Evolutionary conservation across 2,797 vertebrate genomes (phyloP).

Genomic region (Tapirus indicus): DNA sequence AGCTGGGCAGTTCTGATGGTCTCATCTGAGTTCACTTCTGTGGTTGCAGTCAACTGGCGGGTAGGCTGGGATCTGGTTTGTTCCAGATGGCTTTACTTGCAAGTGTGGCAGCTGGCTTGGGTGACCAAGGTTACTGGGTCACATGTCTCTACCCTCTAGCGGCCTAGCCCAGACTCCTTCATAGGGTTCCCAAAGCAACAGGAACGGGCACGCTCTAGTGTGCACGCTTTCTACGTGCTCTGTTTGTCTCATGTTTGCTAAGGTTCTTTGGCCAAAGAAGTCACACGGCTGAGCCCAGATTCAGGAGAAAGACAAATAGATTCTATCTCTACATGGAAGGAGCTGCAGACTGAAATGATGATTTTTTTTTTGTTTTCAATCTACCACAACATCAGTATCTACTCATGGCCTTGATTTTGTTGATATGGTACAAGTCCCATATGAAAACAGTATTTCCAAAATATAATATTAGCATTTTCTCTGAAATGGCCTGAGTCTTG

Average conservation of each 20-base stretch:
- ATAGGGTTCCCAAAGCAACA: not conserved
- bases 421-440: not conserved
- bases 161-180: not conserved
- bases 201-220: not conserved
- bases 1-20: not conserved
- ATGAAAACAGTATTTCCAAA: not conserved
- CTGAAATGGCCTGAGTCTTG: not conserved
- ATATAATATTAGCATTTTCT: not conserved
- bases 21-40: not conserved
- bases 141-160: not conserved
- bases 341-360: not conserved
- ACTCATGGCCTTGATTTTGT: constrained; percentile 13
- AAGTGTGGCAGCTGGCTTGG: not conserved
- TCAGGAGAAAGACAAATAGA: not conserved
- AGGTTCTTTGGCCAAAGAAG: not conserved
- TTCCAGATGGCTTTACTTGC: not conserved
- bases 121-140: not conserved
- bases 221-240: not conserved
- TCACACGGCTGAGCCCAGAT: not conserved
- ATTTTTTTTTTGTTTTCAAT: constrained; percentile 33
- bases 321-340: not conserved
- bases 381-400: not conserved
- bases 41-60: not conserved
- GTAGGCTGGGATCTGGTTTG: not conserved
- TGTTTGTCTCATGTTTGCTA: not conserved